A percentile compares a stretch with the other conserved stretches of the same genome.
Evolutionary conservation across 2,888 invertebrate species (phyloP).

Genomic region (Atherix ibis): DNA sequence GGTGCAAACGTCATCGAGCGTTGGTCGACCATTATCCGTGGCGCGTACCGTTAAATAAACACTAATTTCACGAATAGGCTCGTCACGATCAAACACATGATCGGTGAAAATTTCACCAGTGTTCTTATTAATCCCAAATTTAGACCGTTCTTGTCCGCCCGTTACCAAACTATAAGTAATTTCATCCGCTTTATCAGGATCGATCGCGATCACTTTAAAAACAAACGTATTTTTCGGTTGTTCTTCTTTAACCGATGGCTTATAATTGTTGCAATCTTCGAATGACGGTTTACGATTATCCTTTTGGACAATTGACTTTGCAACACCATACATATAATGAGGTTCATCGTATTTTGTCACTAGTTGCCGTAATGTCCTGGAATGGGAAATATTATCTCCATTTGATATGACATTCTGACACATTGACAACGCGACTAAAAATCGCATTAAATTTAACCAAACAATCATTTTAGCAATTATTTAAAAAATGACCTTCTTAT

Average conservation of each 20-base stretch:
- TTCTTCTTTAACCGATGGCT: constrained; percentile 66
- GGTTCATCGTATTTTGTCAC: too few relatives aligned
- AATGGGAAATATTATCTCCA: too few relatives aligned
- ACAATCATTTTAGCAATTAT: too few relatives aligned
- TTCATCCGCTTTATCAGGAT: constrained; percentile 56
- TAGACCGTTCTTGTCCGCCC: constrained; percentile 52
- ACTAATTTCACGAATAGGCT: constrained; percentile 69
- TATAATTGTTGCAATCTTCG: constrained; percentile 66
- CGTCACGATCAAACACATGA: constrained; percentile 75
- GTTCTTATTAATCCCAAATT: constrained; percentile 62
- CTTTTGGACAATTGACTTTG: too few relatives aligned
- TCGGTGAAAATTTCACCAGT: constrained; percentile 65
- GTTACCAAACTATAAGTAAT: constrained; percentile 73
- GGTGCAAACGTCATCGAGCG: constrained; percentile 83
- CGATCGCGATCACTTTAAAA: constrained; percentile 34
- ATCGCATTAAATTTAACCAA: too few relatives aligned
- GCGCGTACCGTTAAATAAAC: constrained; percentile 77
- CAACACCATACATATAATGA: too few relatives aligned
- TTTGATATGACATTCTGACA: too few relatives aligned
- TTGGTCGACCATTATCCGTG: constrained; percentile 81
- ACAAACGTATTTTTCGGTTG: constrained; percentile 57
- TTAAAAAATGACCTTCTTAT: too few relatives aligned
- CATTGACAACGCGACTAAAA: too few relatives aligned
- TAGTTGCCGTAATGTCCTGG: too few relatives aligned
- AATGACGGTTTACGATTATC: constrained; percentile 75